Percentiles rank a stretch among this genome's conserved stretches.
These are phyloP conservation scores for Syrrhaptes paradoxus DNA, from an alignment of 2,113 vertebrate genomes.

Conservation along the genomic window DNA sequence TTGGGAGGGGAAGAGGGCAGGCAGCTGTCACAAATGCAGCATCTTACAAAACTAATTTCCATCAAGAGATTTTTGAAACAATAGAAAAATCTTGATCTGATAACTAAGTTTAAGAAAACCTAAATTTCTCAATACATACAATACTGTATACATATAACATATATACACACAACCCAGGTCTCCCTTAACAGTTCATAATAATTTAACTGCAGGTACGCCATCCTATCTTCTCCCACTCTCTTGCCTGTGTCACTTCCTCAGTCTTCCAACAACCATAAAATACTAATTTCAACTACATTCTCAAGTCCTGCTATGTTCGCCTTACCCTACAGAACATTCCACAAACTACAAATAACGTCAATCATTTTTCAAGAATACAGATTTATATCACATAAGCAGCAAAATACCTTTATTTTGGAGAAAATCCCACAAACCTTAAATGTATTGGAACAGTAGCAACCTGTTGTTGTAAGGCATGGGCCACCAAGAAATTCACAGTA, in stretches of 20 bases:
- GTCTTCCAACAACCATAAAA: background rate
- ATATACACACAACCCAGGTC: background rate
- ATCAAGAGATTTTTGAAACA: background rate
- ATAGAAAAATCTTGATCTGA: background rate
- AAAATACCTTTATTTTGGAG: background rate
- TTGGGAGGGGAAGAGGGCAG: fast-evolving
- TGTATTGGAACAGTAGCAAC: background rate
- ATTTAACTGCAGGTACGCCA: background rate
- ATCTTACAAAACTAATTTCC: background rate
- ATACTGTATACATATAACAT: too few relatives aligned
- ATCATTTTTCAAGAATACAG: background rate
- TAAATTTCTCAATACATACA: background rate
- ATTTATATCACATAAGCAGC: background rate
- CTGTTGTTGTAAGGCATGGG: background rate
- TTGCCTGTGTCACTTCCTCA: background rate
- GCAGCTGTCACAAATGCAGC: background rate
- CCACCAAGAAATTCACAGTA: background rate
- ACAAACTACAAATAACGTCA: background rate
- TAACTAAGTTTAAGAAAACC: background rate
- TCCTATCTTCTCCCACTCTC: background rate
- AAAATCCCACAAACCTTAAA: background rate
- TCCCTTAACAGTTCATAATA: background rate
- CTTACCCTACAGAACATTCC: background rate
- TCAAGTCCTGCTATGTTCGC: background rate
- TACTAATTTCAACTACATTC: background rate